Base-by-base conservation (phyloP, 2,113 vertebrate species). In the Entelurus aequoreus region DNA sequence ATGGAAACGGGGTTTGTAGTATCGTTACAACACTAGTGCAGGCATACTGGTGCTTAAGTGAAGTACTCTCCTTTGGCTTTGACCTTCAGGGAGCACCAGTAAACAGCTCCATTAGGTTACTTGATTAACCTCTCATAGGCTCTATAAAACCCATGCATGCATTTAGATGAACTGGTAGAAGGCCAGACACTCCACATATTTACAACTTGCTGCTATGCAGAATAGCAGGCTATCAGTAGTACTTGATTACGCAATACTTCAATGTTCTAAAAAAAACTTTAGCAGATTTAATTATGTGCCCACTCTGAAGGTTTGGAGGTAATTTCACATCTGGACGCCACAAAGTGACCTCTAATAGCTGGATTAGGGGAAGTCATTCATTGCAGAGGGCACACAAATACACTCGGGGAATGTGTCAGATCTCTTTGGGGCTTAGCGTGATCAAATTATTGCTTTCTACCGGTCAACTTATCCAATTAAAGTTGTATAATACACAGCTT, bases 401-500 rank as follows among this genome's bases (percentile, higher is more conserved):
- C 57, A 79, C 74, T 78, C 60, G 54, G 65, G 61, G 73, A 78
- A 69, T 28, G 16, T 60, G 76, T 82, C 76, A 78, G 78, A 77
- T 81, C 78, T 76, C 77, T 69, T 63, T 53, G 59, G 76, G 70
- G 85, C 81, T 81, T 81, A 78, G 79, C 49, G 3, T 84, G 79
- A 88, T 86, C 81, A 87, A 84, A 88, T 86, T 76, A 87, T 73
- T 78, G 77, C 82, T 68, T 86, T 86, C 72, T 68, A 71, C 69
- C 19, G 42, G 77, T 75, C 77, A 82, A 77, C 77, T 85, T 80
- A 85, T 88, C 85, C 78, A 74, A 86, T 88, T 88, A 81, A 74
- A 82, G 67, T 70, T 76, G 82, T 82, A 81, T 83, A 85, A 83
- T 6, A 63, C 75, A 60, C 44, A 69, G 80, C 75, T 69, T 51